A percentile compares a stretch with the other conserved stretches of the same genome.
These are phyloP conservation scores for Sciurus niger DNA, from an alignment of 2,113 vertebrate species.

Conservation along the genomic window DNA sequence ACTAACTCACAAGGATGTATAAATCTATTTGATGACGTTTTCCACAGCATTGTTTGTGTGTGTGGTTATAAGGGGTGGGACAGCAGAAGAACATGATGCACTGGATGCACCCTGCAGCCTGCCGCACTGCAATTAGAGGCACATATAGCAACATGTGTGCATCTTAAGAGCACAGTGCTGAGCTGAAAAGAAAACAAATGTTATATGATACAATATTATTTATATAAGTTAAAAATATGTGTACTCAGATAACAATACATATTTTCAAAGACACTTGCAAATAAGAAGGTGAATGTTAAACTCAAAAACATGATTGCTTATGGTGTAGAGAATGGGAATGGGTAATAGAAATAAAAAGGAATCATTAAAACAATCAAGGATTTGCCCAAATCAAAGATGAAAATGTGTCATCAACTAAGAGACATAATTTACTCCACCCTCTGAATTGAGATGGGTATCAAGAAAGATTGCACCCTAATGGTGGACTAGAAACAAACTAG, in stretches of 20 bases:
- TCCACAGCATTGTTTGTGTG: not conserved
- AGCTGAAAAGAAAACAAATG: not conserved
- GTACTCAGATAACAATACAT: not conserved
- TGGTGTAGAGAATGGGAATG: not conserved
- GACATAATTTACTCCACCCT: not conserved
- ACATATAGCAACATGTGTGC: not conserved
- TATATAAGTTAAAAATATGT: slow-evolving; percentile 69
- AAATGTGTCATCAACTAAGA: not conserved
- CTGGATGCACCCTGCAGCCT: too few species aligned
- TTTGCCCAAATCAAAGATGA: not conserved
- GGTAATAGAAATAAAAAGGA: not conserved
- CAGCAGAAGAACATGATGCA: accelerated
- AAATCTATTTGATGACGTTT: not conserved
- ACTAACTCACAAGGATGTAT: not conserved
- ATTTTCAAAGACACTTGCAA: not conserved
- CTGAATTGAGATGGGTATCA: not conserved
- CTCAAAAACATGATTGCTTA: not conserved
- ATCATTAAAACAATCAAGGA: not conserved
- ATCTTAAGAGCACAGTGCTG: not conserved
- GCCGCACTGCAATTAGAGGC: not conserved
- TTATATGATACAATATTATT: not conserved
- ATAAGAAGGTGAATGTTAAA: not conserved
- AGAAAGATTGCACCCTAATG: not conserved
- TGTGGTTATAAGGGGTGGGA: accelerated
- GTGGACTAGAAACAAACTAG: not conserved